A percentile compares a stretch with the other conserved stretches of the same genome.
These are phyloP conservation scores for Characodon lateralis DNA, from an alignment of 2,797 vertebrate species.

Conservation along the genomic window DNA sequence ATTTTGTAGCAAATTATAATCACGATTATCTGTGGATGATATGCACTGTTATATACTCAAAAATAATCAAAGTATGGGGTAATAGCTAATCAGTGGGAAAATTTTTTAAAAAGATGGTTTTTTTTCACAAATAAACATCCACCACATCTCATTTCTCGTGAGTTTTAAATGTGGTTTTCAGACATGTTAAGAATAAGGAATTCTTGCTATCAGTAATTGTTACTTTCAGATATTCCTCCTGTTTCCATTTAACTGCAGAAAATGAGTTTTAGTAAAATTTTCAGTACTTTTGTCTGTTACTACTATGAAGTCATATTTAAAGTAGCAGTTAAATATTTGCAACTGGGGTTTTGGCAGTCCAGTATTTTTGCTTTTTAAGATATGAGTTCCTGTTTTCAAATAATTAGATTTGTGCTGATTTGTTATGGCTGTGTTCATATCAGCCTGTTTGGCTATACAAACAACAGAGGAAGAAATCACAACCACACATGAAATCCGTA, in stretches of 20 bases:
- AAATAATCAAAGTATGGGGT: constrained; percentile 20
- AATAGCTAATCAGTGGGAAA: not conserved
- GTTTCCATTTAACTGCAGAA: not conserved
- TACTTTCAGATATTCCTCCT: not conserved
- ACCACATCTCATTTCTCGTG: constrained; percentile 1
- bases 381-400: not conserved
- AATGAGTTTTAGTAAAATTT: not conserved
- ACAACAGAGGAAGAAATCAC: constrained; percentile 28
- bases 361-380: no score
- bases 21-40: constrained; percentile 53
- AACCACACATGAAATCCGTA: constrained; percentile 58
- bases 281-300: not conserved
- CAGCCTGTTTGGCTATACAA: constrained; percentile 18
- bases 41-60: constrained; percentile 39
- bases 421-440: constrained; percentile 30
- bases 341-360: not conserved
- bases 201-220: not conserved
- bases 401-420: not conserved
- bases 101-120: not conserved
- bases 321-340: no score
- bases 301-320: not conserved
- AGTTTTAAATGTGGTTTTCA: not conserved
- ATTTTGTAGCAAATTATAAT: constrained; percentile 60
- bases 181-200: not conserved
- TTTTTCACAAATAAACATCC: constrained; percentile 3